Evolutionary conservation across 2,113 vertebrate species (phyloP).

Genomic region (Lycocorax pyrrhopterus): DNA sequence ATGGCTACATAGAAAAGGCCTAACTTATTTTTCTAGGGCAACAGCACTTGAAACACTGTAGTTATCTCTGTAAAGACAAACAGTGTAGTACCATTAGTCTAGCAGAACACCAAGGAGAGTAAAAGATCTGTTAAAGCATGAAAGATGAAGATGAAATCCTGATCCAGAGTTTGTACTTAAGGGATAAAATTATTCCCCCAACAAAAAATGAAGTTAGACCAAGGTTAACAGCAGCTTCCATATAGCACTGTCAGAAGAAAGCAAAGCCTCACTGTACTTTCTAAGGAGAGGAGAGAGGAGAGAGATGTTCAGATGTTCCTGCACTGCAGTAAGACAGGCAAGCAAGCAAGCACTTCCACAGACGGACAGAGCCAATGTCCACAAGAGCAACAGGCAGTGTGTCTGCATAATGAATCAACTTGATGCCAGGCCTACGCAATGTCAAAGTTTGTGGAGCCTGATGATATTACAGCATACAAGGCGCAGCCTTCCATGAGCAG

Average conservation of each 20-base stretch:
- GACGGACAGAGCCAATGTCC: neutral
- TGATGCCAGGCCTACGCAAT: neutral
- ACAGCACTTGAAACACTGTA: neutral
- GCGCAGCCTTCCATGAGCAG: neutral
- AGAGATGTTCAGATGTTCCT: neutral
- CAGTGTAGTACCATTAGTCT: neutral
- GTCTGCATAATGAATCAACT: neutral
- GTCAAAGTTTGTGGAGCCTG: neutral
- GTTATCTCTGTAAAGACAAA: neutral
- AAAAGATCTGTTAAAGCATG: neutral
- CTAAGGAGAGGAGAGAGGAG: neutral
- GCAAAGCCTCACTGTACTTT: neutral
- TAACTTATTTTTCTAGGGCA: neutral
- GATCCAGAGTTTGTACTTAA: neutral
- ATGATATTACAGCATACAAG: neutral
- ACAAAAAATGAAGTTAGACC: neutral
- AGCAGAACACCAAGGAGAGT: neutral
- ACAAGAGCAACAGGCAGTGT: neutral
- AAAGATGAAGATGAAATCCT: neutral
- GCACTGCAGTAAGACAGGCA: neutral
- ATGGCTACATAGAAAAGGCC: neutral
- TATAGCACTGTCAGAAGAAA: neutral
- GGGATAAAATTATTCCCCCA: neutral
- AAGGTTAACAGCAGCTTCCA: neutral
- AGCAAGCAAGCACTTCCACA: neutral